A percentile compares a stretch with the other conserved stretches of the same genome.
Evolutionary conservation across 2,797 vertebrate species (phyloP).

Genomic region (Loris lydekkerianus): DNA sequence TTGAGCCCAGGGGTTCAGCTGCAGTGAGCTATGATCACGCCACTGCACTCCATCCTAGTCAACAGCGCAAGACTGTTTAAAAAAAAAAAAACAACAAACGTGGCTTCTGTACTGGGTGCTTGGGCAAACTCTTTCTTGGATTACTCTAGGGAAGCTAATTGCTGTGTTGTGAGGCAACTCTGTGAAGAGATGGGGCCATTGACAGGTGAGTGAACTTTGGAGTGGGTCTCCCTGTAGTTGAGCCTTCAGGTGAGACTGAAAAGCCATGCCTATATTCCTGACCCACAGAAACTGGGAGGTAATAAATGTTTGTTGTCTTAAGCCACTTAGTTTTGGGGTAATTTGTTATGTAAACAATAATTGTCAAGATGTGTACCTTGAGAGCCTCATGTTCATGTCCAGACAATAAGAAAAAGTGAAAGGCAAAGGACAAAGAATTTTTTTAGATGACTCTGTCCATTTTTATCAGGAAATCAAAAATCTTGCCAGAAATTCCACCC

Average conservation of each 20-base stretch:
- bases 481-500: background rate
- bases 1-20: no score
- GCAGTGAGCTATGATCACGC: no score
- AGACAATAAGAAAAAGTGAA: background rate
- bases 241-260: background rate
- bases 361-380: background rate
- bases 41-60: no score
- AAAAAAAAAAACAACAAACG: no score
- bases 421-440: background rate
- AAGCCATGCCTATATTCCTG: background rate
- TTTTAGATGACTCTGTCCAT: background rate
- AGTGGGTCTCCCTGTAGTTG: background rate
- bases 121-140: background rate
- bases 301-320: background rate
- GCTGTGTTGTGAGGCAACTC: background rate
- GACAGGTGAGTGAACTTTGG: background rate
- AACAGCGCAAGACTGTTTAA: no score
- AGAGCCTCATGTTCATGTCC: background rate
- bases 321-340: background rate
- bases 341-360: background rate
- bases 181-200: background rate
- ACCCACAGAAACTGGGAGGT: background rate
- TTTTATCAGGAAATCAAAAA: constrained; percentile 42
- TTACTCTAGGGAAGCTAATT: background rate
- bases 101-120: background rate